Evolutionary conservation across 2,888 invertebrate species (phyloP).

Genomic region (Sthenelais limicola): DNA sequence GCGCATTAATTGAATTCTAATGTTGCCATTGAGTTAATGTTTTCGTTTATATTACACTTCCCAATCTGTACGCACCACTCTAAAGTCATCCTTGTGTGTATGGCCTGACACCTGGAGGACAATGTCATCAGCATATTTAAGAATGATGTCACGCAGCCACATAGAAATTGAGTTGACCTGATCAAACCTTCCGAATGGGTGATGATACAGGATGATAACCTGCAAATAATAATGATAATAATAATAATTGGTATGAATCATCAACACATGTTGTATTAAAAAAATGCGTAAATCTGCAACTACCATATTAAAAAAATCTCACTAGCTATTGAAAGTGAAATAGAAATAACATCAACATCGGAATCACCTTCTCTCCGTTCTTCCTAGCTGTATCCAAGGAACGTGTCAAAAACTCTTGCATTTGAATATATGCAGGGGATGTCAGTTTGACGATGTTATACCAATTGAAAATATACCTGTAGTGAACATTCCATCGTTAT

Average conservation of each 20-base stretch:
- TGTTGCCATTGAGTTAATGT: no score
- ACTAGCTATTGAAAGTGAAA: no score
- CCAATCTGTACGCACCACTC: constrained; percentile 49
- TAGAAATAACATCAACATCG: background rate
- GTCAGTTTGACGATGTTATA: constrained; percentile 1
- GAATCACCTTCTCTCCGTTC: constrained; percentile 6
- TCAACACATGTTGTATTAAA: no score
- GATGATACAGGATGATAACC: constrained; percentile 50
- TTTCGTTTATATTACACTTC: no score
- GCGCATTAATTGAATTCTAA: no score
- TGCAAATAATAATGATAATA: constrained; percentile 40
- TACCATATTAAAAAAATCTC: no score
- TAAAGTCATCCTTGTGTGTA: constrained; percentile 51
- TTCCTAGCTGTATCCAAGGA: background rate
- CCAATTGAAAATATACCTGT: constrained; percentile 19
- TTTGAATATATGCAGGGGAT: background rate
- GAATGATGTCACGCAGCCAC: constrained; percentile 38
- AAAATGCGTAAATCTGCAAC: no score
- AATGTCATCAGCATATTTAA: constrained; percentile 47
- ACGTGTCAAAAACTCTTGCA: background rate
- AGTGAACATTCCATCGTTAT: no score
- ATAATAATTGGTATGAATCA: background rate
- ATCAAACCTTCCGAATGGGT: constrained; percentile 47
- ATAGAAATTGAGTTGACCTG: constrained; percentile 32
- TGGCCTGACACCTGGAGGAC: constrained; percentile 50